Percentiles rank a stretch among this genome's conserved stretches.
Conservation (phyloP, 2,888 invertebrate species). For the Cephus pygmeus region DNA sequence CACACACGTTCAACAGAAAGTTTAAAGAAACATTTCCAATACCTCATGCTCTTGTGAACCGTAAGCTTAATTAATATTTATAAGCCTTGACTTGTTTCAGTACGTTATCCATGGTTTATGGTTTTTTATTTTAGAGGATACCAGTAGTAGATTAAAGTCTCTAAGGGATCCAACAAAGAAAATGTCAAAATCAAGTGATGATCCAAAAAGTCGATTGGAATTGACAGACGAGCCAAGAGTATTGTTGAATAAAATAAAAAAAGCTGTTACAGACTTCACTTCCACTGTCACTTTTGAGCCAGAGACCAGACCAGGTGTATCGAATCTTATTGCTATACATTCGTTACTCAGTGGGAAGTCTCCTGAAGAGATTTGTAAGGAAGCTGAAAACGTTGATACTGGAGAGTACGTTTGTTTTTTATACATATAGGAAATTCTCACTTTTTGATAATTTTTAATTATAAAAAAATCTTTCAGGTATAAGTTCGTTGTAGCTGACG, state of each 20-base stretch:
- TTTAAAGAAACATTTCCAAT: conserved; percentile 83
- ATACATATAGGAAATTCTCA: background rate
- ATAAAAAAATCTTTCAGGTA: conserved; percentile 68
- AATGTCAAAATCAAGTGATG: conserved; percentile 97
- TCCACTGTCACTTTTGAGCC: conserved; percentile 87
- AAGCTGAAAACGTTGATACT: conserved; percentile 77
- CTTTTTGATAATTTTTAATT: conserved; percentile 1
- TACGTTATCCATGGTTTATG: background rate
- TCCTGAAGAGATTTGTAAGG: conserved; percentile 76
- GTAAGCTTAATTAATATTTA: conserved; percentile 56
- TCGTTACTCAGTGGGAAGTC: conserved; percentile 76
- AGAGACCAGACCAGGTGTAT: conserved; percentile 82
- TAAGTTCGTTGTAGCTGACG: conserved; percentile 79
- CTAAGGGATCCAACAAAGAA: conserved; percentile 89
- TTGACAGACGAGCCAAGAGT: conserved; percentile 80
- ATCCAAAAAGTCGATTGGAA: conserved; percentile 82
- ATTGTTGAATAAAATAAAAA: conserved; percentile 80
- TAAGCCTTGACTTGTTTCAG: background rate
- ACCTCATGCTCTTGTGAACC: conserved; percentile 75
- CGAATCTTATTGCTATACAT: conserved; percentile 89
- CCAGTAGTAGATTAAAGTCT: conserved; percentile 79
- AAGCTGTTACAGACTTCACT: conserved; percentile 90
- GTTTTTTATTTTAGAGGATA: conserved; percentile 64
- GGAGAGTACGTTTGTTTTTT: conserved; percentile 70
- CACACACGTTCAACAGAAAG: conserved; percentile 81